Conservation (phyloP, 2,113 vertebrate genomes). For the Diglossa brunneiventris region DNA sequence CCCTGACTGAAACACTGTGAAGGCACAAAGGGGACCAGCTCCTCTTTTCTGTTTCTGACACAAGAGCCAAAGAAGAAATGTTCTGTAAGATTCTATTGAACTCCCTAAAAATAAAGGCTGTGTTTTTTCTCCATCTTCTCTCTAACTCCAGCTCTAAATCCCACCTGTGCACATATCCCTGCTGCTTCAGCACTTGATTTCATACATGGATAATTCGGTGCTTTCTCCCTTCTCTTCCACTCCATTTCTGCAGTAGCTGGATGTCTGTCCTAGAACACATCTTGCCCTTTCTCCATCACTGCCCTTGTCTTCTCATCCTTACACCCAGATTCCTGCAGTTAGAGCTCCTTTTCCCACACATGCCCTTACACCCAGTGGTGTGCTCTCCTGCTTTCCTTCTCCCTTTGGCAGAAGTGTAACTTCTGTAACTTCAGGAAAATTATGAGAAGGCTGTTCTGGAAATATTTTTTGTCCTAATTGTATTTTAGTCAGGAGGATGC, state of each 20-base stretch:
- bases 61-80: not conserved
- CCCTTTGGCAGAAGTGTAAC: not conserved
- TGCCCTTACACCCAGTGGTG: not conserved
- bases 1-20: not conserved
- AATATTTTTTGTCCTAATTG: not conserved
- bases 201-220: not conserved
- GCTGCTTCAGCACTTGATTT: not conserved
- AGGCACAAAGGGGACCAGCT: not conserved
- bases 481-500: not conserved
- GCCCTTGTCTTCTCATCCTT: not conserved
- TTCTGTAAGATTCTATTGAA: not conserved
- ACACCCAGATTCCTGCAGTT: not conserved
- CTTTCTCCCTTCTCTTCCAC: not conserved
- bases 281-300: not conserved
- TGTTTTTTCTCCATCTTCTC: not conserved
- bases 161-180: not conserved
- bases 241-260: not conserved
- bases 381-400: not conserved
- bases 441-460: not conserved
- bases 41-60: not conserved
- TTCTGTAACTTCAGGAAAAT: not conserved
- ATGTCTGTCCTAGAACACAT: not conserved
- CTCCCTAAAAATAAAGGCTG: not conserved
- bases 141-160: not conserved
- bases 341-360: not conserved